Conservation (phyloP, 1,140 invertebrate genomes). For the Euglossa dilemma region DNA sequence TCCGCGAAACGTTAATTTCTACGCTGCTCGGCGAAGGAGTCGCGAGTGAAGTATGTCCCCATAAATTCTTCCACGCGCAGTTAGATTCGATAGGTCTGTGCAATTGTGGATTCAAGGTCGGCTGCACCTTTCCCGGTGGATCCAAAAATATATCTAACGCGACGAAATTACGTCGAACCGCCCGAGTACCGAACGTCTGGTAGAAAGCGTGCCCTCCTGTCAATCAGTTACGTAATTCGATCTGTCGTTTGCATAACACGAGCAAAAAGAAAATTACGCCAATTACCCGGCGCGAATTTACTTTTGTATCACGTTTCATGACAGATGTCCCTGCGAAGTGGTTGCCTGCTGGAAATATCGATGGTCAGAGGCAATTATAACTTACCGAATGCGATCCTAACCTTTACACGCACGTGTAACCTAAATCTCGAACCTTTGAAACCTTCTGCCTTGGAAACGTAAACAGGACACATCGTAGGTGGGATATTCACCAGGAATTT, state of each 20-base stretch:
- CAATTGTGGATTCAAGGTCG: not conserved
- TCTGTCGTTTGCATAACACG: slow-evolving; percentile 14
- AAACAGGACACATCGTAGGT: no score
- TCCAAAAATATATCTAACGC: slow-evolving; percentile 32
- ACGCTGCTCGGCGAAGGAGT: not conserved
- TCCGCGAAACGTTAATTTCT: not conserved
- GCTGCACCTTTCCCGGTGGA: not conserved
- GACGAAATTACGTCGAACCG: not conserved
- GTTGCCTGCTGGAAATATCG: not conserved
- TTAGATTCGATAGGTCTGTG: not conserved
- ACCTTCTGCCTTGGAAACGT: no score
- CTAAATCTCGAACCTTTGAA: no score
- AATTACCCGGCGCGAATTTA: not conserved
- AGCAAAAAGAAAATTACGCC: slow-evolving; percentile 20
- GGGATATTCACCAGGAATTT: no score
- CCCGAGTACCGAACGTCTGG: not conserved
- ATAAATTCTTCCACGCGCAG: not conserved
- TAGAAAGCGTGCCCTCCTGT: not conserved
- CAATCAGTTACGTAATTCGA: slow-evolving; percentile 22
- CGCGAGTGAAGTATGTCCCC: not conserved
- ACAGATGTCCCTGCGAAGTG: not conserved
- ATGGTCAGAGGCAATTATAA: not conserved
- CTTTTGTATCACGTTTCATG: not conserved
- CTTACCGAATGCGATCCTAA: no score
- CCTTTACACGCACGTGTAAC: no score